Conservation (phyloP, 2,797 vertebrate genomes). For the Menidia menidia region DNA sequence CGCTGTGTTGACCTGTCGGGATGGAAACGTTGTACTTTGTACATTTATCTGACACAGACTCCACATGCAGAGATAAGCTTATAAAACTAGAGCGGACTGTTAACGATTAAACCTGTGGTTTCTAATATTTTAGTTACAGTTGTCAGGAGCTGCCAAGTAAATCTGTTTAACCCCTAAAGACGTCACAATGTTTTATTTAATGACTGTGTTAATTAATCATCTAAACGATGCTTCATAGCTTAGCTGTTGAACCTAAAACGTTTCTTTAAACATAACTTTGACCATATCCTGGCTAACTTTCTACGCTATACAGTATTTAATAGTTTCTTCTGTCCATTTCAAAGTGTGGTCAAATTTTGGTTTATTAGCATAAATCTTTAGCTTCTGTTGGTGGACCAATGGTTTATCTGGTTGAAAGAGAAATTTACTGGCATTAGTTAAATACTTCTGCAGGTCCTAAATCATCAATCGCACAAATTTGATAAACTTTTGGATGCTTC, state of each 20-base stretch:
- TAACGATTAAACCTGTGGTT: constrained; percentile 18
- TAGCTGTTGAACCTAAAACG: no score
- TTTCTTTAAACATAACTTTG: no score
- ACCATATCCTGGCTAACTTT: no score
- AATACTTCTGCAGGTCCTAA: background rate
- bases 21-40: background rate
- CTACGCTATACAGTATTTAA: no score
- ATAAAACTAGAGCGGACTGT: background rate
- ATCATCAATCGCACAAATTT: no score
- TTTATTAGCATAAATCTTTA: no score
- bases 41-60: background rate
- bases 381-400: background rate
- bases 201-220: no score
- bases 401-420: background rate
- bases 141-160: background rate
- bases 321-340: no score
- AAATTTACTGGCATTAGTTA: background rate
- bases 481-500: background rate
- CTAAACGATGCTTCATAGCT: no score
- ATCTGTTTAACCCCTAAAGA: background rate
- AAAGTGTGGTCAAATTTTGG: background rate
- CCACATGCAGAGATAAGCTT: constrained; percentile 7
- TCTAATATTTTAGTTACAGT: background rate
- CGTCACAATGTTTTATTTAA: background rate
- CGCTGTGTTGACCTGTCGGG: background rate